Evolutionary conservation across 2,888 invertebrate species (phyloP).

Genomic region (Bellardia pandia): DNA sequence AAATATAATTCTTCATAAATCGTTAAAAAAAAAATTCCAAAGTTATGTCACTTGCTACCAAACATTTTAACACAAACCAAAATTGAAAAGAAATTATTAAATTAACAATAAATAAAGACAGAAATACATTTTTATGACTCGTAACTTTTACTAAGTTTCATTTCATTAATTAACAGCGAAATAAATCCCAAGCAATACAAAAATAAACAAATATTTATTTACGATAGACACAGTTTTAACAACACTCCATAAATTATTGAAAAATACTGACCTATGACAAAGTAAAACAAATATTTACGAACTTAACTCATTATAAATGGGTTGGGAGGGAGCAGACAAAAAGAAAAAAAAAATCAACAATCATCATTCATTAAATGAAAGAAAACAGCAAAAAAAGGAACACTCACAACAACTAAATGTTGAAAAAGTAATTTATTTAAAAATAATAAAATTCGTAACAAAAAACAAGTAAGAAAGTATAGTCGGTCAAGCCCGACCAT

Average conservation of each 20-base stretch:
- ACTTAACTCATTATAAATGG: constrained; percentile 17
- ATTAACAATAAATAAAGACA: constrained; percentile 17
- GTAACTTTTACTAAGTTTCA: not conserved
- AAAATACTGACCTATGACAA: constrained; percentile 66
- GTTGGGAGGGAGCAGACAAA: not conserved
- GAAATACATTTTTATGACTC: not conserved
- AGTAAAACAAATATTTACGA: constrained; percentile 41
- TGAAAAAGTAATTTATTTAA: constrained; percentile 46
- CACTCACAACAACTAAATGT: not conserved
- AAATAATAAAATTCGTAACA: constrained; percentile 22
- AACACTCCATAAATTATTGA: not conserved
- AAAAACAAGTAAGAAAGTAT: not conserved
- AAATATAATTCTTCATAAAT: too few relatives aligned
- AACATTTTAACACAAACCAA: too few relatives aligned
- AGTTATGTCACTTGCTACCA: too few relatives aligned
- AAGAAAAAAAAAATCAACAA: constrained; percentile 21
- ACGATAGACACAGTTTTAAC: not conserved
- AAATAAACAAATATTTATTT: constrained; percentile 10
- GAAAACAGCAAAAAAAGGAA: constrained; percentile 16
- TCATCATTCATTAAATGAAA: constrained; percentile 12
- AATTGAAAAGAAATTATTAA: not conserved
- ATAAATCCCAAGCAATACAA: not conserved
- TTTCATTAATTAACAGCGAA: constrained; percentile 12
- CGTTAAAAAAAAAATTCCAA: too few relatives aligned
- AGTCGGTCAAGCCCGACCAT: too few relatives aligned